Base-by-base conservation (phyloP, 2,888 invertebrate genomes). In the Thecophora atra region DNA sequence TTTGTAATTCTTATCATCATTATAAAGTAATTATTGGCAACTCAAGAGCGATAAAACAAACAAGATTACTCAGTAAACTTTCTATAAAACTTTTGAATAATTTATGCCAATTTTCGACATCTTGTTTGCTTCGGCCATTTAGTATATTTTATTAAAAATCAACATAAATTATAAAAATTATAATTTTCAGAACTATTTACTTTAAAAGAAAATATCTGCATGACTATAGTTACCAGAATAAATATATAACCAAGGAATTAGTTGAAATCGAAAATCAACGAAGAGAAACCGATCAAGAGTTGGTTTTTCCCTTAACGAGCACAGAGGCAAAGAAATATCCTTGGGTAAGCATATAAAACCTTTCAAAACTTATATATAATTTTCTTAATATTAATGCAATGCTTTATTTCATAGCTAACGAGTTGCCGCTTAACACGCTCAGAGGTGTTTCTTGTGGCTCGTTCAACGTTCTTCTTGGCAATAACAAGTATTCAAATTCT, bases 201-300 rank as follows among this genome's bases (percentile, higher is more conserved):
- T 94, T 94, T 81, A 91, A 92, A 77, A 88, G 90, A 77, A 92
- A 91, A 86, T 94, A 90, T 83, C 86, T 93, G 79, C 90, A 90
- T 0, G 89, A 89, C 72, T 91, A 91, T 13, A 88, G 90, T 3
- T 94, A 90, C 79, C 93, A 94, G 80, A 94, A 94, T 80, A 87
- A 88, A 15, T 94, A 91, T 79, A 88, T 94, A 0, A 93, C 91
- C 0, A 87, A 89, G 72, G 89, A 92, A 76, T 88, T 94, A 62
- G 86, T 90, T 1, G 87, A 89, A 47, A 88, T 94, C 44, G 93
- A 94, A 79, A 78, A 89, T 37, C 87, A 89, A 75, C 88, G 93
- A 75, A 87, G 89, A 0, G 86, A 88, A 65, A 87, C 89, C 73
- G 89, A 89, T 2, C 89, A 89, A 76, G 91, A 91, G 76, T 90